A percentile compares a stretch with the other conserved stretches of the same genome.
Evolutionary conservation across 2,797 vertebrate species (phyloP).

Genomic region (Diceros bicornis): DNA sequence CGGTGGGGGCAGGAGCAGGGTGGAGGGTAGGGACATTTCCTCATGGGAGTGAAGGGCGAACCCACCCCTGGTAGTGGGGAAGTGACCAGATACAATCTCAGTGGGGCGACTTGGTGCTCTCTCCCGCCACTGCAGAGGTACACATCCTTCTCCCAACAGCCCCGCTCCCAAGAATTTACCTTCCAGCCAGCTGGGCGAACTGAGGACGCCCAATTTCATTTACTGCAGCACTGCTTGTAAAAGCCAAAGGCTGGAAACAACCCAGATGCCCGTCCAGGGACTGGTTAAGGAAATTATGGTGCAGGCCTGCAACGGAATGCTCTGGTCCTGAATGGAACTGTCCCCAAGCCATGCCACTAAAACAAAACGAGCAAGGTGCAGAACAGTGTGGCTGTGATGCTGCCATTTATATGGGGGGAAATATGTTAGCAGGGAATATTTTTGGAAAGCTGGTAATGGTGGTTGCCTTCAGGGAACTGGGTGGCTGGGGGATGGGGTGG

Average conservation of each 20-base stretch:
- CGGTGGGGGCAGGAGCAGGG: neutral
- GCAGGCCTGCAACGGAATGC: neutral
- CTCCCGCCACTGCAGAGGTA: neutral
- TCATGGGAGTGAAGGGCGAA: neutral
- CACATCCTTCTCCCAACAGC: neutral
- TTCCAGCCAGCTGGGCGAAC: neutral
- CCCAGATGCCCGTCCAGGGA: accelerated
- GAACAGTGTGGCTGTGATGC: accelerated
- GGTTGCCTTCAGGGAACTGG: neutral
- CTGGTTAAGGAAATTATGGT: neutral
- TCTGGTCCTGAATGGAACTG: neutral
- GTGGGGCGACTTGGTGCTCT: neutral
- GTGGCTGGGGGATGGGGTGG: neutral
- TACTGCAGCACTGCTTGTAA: neutral
- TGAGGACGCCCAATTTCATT: neutral
- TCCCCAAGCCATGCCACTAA: neutral
- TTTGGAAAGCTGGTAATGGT: neutral
- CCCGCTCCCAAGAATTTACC: neutral
- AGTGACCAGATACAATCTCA: neutral
- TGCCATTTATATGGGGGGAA: neutral
- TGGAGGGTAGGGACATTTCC: neutral
- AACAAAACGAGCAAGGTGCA: accelerated
- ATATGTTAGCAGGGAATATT: accelerated
- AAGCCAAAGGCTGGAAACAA: neutral
- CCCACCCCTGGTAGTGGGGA: neutral